phyloP scores from a whole-genome alignment of 1,140 invertebrate species.

The silkworm (Bombyx mori) region DNA sequence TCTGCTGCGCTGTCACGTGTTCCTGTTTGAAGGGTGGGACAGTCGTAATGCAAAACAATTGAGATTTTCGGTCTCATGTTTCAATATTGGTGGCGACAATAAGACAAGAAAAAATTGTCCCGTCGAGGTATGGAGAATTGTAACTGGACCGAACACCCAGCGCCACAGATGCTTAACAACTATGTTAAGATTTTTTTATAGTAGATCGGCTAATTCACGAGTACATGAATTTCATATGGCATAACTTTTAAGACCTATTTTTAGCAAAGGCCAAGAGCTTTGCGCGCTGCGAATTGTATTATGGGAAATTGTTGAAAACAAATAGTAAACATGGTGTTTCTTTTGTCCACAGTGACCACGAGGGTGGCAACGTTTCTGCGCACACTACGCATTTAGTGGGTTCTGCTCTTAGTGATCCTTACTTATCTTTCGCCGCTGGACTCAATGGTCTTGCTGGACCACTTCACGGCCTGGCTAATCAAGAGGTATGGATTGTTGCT shows the following conservation, averaged over 20 bases:
- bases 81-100: too few species aligned
- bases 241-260: neutral
- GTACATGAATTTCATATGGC: too few species aligned
- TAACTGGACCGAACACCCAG: too few species aligned
- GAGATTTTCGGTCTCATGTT: too few species aligned
- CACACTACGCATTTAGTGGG: constrained; percentile 96
- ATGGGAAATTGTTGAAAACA: neutral
- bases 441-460: constrained; percentile 96
- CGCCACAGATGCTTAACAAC: too few species aligned
- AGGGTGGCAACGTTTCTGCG: constrained; percentile 96
- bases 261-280: neutral
- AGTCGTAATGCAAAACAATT: too few species aligned
- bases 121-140: too few species aligned
- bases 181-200: too few species aligned
- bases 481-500: constrained; percentile 73
- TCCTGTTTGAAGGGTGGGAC: too few species aligned
- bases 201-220: too few species aligned
- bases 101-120: too few species aligned
- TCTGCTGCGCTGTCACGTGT: too few species aligned
- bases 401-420: constrained; percentile 95
- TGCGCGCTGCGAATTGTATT: neutral
- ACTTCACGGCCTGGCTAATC: constrained; percentile 96
- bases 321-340: constrained; percentile 5
- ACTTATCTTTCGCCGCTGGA: constrained; percentile 93
- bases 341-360: constrained; percentile 82